Conservation (phyloP, 2,113 vertebrate genomes). For the Plotosus lineatus region DNA sequence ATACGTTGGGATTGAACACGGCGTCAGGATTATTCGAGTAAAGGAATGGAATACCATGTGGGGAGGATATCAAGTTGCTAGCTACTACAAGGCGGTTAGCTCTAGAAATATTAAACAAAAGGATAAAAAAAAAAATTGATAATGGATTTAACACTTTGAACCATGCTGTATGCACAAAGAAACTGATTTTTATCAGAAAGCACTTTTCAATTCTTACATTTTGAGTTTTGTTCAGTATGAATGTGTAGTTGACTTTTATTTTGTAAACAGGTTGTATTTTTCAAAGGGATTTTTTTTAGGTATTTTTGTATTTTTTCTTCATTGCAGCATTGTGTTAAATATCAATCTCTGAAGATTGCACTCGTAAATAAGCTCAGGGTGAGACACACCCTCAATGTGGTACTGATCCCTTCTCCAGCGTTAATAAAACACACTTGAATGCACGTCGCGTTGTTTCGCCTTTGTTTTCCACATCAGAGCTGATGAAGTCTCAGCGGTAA, state of each 20-base stretch:
- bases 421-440: slow-evolving; percentile 26
- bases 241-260: slow-evolving; percentile 13
- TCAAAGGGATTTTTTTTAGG: not conserved
- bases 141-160: not conserved
- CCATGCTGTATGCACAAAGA: not conserved
- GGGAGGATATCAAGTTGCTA: not conserved
- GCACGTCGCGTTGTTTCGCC: not conserved
- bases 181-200: not conserved
- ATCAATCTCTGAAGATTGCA: slow-evolving; percentile 5
- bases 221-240: not conserved
- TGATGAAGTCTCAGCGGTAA: not conserved
- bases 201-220: slow-evolving; percentile 36
- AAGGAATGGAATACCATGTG: not conserved
- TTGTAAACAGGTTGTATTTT: not conserved
- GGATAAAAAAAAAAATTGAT: not conserved
- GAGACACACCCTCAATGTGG: not conserved
- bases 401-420: slow-evolving; percentile 29
- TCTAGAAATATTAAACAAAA: not conserved
- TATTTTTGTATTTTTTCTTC: slow-evolving; percentile 13
- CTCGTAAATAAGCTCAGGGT: slow-evolving; percentile 25
- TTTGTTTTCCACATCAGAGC: not conserved
- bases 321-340: not conserved
- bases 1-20: not conserved
- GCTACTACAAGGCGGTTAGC: not conserved
- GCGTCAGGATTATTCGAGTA: not conserved